A percentile compares a stretch with the other conserved stretches of the same genome.
Evolutionary conservation across 2,888 invertebrate genomes (phyloP).

Genomic region (Tanypteryx hageni): DNA sequence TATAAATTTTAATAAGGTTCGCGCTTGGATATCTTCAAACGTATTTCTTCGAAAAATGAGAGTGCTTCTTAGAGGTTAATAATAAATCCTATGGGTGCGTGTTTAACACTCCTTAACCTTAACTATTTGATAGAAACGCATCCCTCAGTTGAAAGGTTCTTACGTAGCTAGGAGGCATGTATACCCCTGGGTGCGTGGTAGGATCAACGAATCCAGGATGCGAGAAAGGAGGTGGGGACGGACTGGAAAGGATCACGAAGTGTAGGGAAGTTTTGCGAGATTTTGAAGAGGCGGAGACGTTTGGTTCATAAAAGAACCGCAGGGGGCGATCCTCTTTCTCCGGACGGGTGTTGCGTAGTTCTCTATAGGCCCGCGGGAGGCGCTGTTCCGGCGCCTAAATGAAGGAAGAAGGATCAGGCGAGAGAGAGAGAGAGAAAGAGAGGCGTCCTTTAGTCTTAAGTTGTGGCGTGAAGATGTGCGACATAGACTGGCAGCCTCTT

Average conservation of each 20-base stretch:
- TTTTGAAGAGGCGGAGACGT: slow-evolving; percentile 35
- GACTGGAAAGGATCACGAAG: background rate
- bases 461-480: background rate
- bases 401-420: background rate
- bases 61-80: background rate
- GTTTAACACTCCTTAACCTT: background rate
- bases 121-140: background rate
- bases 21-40: no score
- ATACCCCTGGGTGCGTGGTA: background rate
- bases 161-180: background rate
- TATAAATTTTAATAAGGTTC: no score
- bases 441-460: background rate
- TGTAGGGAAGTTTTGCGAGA: background rate
- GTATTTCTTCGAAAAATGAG: background rate
- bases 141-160: background rate
- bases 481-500: background rate
- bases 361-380: background rate
- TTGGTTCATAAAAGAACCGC: slow-evolving; percentile 29
- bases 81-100: background rate
- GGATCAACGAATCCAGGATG: no score
- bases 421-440: background rate
- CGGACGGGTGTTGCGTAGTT: background rate
- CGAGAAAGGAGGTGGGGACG: background rate
- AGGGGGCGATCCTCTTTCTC: background rate
- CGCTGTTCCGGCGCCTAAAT: background rate